Evolutionary conservation across 37 sponge, comb jelly and placozoan genomes (phyloP).

Genomic region (Aplysina aerophoba): DNA sequence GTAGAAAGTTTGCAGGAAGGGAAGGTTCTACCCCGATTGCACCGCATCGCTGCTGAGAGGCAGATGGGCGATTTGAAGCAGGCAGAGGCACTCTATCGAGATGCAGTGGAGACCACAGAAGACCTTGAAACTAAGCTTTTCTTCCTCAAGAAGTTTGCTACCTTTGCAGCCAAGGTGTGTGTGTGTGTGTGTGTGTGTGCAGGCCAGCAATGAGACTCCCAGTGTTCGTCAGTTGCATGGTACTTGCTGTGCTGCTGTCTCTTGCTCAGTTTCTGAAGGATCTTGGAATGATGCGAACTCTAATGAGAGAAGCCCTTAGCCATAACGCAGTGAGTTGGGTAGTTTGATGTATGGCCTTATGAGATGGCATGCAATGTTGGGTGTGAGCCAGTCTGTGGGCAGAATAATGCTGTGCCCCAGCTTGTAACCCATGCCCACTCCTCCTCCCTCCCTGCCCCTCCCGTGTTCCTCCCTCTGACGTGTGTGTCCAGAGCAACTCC

Average conservation of each 20-base stretch:
- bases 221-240: too few species aligned
- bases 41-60: slow-evolving; percentile 56
- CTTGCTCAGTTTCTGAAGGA: slow-evolving; percentile 38
- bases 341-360: too few species aligned
- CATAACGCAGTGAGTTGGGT: slow-evolving; percentile 48
- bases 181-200: not conserved
- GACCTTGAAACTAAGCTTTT: slow-evolving; percentile 45
- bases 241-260: not conserved
- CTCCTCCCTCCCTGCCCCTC: too few species aligned
- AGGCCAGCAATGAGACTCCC: not conserved
- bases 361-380: too few species aligned
- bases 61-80: slow-evolving; percentile 9
- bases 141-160: slow-evolving; percentile 50
- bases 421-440: too few species aligned
- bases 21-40: slow-evolving; percentile 18
- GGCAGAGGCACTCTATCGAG: slow-evolving; percentile 39
- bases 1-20: slow-evolving; percentile 20
- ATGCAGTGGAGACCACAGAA: slow-evolving; percentile 17
- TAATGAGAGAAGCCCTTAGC: slow-evolving; percentile 60
- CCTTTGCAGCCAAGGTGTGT: slow-evolving; percentile 52
- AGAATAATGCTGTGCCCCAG: too few species aligned
- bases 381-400: too few species aligned
- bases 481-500: slow-evolving; percentile 28
- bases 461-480: too few species aligned
- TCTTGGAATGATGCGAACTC: slow-evolving; percentile 10